Evolutionary conservation across 2,797 vertebrate species (phyloP).

Genomic region (Coranthus polyacanthus): DNA sequence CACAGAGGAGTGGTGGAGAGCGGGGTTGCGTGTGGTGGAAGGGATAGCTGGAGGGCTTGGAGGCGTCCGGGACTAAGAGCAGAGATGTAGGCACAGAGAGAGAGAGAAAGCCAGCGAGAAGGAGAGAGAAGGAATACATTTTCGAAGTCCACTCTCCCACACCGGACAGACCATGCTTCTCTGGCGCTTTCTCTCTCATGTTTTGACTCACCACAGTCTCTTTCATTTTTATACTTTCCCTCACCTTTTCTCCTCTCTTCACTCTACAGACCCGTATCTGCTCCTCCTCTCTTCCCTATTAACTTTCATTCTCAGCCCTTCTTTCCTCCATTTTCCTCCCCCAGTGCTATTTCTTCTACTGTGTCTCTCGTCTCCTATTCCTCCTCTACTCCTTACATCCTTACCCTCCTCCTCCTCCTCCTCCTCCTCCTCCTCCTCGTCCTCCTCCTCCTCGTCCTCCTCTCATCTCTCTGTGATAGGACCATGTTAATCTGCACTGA

Average conservation of each 20-base stretch:
- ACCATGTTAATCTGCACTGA: slow-evolving; percentile 81
- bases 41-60: slow-evolving; percentile 84
- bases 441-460: slow-evolving; percentile 20
- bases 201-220: slow-evolving; percentile 71
- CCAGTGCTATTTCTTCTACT: slow-evolving; percentile 35
- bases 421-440: slow-evolving; percentile 38
- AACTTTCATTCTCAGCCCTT: slow-evolving; percentile 53
- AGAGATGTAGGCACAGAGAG: slow-evolving; percentile 63
- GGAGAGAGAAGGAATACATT: slow-evolving; percentile 54
- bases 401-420: slow-evolving; percentile 30
- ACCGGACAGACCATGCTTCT: slow-evolving; percentile 68
- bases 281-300: slow-evolving; percentile 48
- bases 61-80: slow-evolving; percentile 79
- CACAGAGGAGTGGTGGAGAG: slow-evolving; percentile 52
- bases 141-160: slow-evolving; percentile 79
- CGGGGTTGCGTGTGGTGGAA: slow-evolving; percentile 83
- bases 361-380: slow-evolving; percentile 44
- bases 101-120: slow-evolving; percentile 18
- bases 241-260: slow-evolving; percentile 51
- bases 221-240: slow-evolving; percentile 65
- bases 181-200: slow-evolving; percentile 62
- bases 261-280: slow-evolving; percentile 48
- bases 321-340: slow-evolving; percentile 57
- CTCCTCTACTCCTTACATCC: slow-evolving; percentile 33
- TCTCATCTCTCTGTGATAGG: slow-evolving; percentile 61